Evolutionary conservation across 2,888 invertebrate species (phyloP).

Genomic region (Eumacrocentrus americanus): DNA sequence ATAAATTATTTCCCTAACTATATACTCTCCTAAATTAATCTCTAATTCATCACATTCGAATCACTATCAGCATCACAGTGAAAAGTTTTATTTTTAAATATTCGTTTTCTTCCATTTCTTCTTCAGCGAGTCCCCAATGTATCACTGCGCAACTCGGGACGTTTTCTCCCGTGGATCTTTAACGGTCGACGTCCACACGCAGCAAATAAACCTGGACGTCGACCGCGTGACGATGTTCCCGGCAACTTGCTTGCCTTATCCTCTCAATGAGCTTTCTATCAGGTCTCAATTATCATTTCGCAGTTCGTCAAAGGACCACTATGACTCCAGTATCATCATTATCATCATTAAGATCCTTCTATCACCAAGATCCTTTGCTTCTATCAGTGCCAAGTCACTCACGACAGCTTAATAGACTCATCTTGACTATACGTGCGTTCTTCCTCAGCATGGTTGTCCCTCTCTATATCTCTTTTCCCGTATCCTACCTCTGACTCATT

Average conservation of each 20-base stretch:
- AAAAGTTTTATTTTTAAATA: background rate
- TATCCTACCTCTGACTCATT: too few relatives aligned
- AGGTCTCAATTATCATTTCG: background rate
- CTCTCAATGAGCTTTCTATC: background rate
- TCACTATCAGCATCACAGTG: slow-evolving; percentile 13
- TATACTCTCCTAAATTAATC: background rate
- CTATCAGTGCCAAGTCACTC: too few relatives aligned
- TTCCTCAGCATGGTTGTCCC: too few relatives aligned
- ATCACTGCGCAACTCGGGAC: slow-evolving; percentile 11
- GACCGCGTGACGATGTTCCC: slow-evolving; percentile 18
- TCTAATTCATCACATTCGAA: background rate
- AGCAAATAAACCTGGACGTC: slow-evolving; percentile 17
- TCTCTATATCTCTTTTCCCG: too few relatives aligned
- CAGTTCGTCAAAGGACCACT: too few relatives aligned
- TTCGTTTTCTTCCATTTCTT: background rate
- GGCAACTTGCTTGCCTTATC: background rate
- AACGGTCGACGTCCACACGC: slow-evolving; percentile 19
- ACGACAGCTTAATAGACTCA: too few relatives aligned
- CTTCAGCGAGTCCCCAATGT: background rate
- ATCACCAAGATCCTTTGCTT: too few relatives aligned
- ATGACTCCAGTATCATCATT: too few relatives aligned
- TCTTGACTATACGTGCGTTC: too few relatives aligned
- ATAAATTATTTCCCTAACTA: too few relatives aligned
- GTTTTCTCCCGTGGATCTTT: slow-evolving; percentile 7
- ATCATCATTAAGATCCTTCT: too few relatives aligned